Evolutionary conservation across 92 coral and sea anemone species (phyloP).

Genomic region (Parazoanthus swiftii): DNA sequence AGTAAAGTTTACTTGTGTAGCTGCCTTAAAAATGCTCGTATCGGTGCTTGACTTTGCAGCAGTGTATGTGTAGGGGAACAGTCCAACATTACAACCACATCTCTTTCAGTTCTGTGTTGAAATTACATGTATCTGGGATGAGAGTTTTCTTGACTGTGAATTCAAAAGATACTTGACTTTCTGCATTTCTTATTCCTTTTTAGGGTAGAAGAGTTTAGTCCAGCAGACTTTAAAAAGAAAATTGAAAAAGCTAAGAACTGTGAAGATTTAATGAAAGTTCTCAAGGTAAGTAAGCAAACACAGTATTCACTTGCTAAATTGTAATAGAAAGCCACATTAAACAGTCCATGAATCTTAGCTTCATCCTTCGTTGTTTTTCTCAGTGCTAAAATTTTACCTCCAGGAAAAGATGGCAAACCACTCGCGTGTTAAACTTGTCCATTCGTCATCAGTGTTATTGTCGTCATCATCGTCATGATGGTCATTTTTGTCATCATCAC

Average conservation of each 20-base stretch:
- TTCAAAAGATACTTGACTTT: not conserved
- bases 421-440: no score
- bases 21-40: no score
- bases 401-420: no score
- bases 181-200: not conserved
- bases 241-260: constrained; percentile 76
- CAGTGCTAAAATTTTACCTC: no score
- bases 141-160: not conserved
- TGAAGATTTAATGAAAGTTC: constrained; percentile 68
- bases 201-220: constrained; percentile 72
- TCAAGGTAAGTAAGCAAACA: constrained; percentile 68
- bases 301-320: not conserved
- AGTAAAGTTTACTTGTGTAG: no score
- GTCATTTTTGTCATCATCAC: not conserved
- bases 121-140: no score
- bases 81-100: not conserved
- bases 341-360: no score
- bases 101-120: no score
- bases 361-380: not conserved
- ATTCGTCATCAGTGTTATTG: not conserved
- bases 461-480: not conserved
- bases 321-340: no score
- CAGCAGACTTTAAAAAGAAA: constrained; percentile 71
- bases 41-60: no score
- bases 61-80: not conserved